phyloP scores from a whole-genome alignment of 2,113 vertebrate species.

The Microtus richardsoni region DNA sequence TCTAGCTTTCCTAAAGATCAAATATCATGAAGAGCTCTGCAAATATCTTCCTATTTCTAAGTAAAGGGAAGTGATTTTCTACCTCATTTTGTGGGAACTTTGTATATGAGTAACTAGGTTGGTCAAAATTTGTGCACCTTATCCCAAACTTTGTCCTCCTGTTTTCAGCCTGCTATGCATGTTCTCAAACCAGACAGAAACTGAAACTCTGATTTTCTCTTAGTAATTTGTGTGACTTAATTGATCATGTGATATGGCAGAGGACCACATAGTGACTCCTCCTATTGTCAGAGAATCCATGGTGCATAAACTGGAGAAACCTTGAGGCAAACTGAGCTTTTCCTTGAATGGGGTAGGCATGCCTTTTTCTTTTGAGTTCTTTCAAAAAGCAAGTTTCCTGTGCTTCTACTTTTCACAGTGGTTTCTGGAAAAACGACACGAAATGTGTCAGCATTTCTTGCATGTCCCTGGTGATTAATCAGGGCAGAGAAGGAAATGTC shows the following conservation, averaged over 20 bases:
- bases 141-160: neutral
- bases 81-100: slow-evolving; percentile 19
- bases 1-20: neutral
- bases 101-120: neutral
- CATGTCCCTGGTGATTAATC: neutral
- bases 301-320: neutral
- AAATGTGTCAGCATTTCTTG: neutral
- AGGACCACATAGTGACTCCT: neutral
- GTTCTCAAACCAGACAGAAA: neutral
- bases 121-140: neutral
- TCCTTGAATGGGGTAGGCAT: neutral
- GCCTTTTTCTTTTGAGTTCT: neutral
- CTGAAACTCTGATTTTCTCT: neutral
- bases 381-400: neutral
- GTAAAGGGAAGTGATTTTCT: neutral
- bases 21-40: neutral
- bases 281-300: neutral
- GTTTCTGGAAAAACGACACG: neutral
- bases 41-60: neutral
- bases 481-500: neutral
- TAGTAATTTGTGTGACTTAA: neutral
- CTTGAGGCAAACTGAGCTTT: neutral
- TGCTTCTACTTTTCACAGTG: neutral
- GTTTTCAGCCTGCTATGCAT: neutral
- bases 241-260: neutral